Conservation (phyloP, 2,797 vertebrate species). For the Vespertilio murinus region DNA sequence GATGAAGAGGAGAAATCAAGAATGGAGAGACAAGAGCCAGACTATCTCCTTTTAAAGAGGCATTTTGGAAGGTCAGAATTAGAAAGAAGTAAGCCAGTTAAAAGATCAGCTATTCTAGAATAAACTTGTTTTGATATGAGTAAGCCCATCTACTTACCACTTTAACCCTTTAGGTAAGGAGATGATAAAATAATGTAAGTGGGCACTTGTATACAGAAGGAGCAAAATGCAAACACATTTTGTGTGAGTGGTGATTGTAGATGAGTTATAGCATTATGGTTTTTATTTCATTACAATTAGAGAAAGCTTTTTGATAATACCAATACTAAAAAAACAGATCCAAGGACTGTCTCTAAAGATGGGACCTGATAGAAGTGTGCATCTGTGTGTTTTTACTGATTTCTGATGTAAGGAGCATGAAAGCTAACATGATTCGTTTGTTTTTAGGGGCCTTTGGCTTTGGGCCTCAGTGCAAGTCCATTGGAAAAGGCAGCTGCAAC, state of each 20-base stretch:
- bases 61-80: slow-evolving; percentile 4
- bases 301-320: slow-evolving; percentile 12
- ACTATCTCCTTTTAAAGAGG: neutral
- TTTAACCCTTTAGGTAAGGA: slow-evolving; percentile 29
- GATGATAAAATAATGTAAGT: slow-evolving; percentile 25
- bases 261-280: neutral
- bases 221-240: neutral
- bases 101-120: slow-evolving; percentile 46
- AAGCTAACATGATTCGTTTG: slow-evolving; percentile 80
- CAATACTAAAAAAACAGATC: neutral
- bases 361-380: slow-evolving; percentile 40
- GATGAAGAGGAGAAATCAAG: neutral
- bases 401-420: slow-evolving; percentile 40
- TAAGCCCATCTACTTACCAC: neutral
- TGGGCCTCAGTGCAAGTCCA: slow-evolving; percentile 84
- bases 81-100: slow-evolving; percentile 16
- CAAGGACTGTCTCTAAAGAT: slow-evolving; percentile 49
- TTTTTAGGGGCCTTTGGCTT: slow-evolving; percentile 86
- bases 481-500: slow-evolving; percentile 86
- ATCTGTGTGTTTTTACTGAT: slow-evolving; percentile 64
- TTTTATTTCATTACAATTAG: neutral
- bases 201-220: neutral
- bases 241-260: neutral
- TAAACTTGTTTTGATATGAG: slow-evolving; percentile 12
- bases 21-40: neutral